Conservation (phyloP, 2,797 vertebrate species). For the Catamblyrhynchus diadema region DNA sequence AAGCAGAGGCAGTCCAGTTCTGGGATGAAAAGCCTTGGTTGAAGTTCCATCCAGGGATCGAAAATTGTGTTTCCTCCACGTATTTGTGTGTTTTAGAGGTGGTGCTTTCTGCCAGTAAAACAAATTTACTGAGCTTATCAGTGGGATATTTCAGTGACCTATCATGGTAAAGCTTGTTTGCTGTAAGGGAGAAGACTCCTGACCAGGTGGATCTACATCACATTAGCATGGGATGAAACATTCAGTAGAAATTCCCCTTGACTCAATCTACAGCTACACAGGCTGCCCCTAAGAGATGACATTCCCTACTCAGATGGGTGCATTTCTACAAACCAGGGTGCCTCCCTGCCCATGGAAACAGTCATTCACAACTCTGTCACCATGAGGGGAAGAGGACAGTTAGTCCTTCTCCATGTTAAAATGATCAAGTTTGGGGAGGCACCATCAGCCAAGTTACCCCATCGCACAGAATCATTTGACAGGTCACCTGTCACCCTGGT, state of each 20-base stretch:
- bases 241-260: neutral
- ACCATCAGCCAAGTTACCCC: neutral
- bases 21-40: conserved; percentile 95
- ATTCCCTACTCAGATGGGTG: neutral
- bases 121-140: neutral
- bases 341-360: neutral
- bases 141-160: neutral
- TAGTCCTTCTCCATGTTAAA: neutral
- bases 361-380: rapidly evolving
- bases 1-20: conserved; percentile 95
- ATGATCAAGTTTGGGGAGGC: neutral
- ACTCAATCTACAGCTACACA: neutral
- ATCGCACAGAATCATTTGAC: neutral
- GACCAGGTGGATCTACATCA: neutral
- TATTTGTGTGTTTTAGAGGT: conserved; percentile 83
- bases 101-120: conserved; percentile 78
- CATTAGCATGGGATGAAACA: neutral
- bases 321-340: neutral
- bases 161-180: neutral
- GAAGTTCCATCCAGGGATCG: conserved; percentile 90
- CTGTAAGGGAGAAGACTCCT: neutral
- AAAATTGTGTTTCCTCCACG: conserved; percentile 89
- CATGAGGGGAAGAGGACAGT: neutral
- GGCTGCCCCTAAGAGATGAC: neutral
- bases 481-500: no score